phyloP scores from a whole-genome alignment of 2,888 invertebrate genomes.

The Drosophila peninsularis region DNA sequence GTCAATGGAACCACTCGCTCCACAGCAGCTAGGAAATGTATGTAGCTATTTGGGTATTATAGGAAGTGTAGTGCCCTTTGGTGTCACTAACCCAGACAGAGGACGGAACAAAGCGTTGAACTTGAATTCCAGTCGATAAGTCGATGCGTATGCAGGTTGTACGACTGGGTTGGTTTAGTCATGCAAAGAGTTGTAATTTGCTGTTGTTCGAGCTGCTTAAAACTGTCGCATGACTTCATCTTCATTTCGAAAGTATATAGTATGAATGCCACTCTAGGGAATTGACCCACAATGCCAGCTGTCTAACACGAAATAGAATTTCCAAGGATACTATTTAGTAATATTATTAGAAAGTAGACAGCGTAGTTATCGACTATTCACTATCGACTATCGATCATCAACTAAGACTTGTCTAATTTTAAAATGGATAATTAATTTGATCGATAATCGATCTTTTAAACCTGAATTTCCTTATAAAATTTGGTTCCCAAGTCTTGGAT shows the following conservation, averaged over 20 bases:
- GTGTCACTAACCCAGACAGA: slow-evolving; percentile 71
- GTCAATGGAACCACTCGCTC: slow-evolving; percentile 36
- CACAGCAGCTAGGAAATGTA: slow-evolving; percentile 31
- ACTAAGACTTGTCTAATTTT: no score
- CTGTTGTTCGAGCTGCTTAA: slow-evolving; percentile 26
- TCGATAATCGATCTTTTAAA: no score
- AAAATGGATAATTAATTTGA: no score
- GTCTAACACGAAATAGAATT: slow-evolving; percentile 7
- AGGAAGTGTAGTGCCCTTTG: slow-evolving; percentile 53
- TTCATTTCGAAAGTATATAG: slow-evolving; percentile 53
- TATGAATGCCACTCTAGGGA: slow-evolving; percentile 41
- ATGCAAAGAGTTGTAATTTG: slow-evolving; percentile 41
- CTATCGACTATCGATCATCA: background rate
- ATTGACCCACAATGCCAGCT: slow-evolving; percentile 24
- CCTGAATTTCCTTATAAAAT: no score
- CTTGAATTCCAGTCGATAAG: slow-evolving; percentile 55
- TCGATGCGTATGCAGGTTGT: slow-evolving; percentile 40
- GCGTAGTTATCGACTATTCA: background rate
- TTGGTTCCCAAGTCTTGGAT: no score
- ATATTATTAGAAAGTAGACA: background rate
- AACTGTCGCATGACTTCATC: slow-evolving; percentile 69
- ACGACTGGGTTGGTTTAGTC: slow-evolving; percentile 59
- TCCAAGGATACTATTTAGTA: slow-evolving; percentile 36
- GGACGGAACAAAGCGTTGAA: slow-evolving; percentile 67
- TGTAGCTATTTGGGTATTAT: slow-evolving; percentile 7